A percentile compares a stretch with the other conserved stretches of the same genome.
Evolutionary conservation across 2,797 vertebrate species (phyloP).

Genomic region (Eidolon dupreanum): DNA sequence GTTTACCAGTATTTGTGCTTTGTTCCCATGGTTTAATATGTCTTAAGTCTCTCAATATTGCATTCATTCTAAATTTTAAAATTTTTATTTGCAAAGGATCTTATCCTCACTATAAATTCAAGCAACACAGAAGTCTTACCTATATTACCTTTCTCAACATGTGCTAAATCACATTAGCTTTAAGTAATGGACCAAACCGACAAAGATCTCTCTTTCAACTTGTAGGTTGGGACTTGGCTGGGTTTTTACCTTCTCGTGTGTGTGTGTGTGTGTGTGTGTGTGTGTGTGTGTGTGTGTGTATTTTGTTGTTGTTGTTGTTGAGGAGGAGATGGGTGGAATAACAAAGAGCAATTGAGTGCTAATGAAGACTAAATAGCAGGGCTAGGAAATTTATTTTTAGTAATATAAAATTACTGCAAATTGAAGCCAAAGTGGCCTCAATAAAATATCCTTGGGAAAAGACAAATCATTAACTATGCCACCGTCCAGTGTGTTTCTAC

Average conservation of each 20-base stretch:
- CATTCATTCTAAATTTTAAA: slow-evolving; percentile 6
- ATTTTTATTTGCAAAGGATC: neutral
- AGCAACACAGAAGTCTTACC: neutral
- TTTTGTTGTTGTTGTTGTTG: no score
- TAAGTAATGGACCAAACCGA: neutral
- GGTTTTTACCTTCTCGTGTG: neutral
- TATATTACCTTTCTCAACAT: neutral
- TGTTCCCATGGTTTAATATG: neutral
- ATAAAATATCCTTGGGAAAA: neutral
- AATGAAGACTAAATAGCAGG: neutral
- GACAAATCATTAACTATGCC: neutral
- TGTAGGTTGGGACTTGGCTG: neutral
- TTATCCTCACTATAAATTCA: neutral
- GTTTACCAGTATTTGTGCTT: neutral
- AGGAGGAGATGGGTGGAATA: neutral
- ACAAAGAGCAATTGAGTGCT: neutral
- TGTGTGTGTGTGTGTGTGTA: no score
- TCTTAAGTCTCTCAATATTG: neutral
- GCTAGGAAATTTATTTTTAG: neutral
- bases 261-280: no score
- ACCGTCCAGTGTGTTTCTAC: neutral
- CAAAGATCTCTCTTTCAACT: neutral
- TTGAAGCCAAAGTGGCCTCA: neutral
- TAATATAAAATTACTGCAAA: neutral
- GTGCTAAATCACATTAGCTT: neutral